Conservation (phyloP, 2,888 invertebrate species). For the Ichneumoninae sp. region DNA sequence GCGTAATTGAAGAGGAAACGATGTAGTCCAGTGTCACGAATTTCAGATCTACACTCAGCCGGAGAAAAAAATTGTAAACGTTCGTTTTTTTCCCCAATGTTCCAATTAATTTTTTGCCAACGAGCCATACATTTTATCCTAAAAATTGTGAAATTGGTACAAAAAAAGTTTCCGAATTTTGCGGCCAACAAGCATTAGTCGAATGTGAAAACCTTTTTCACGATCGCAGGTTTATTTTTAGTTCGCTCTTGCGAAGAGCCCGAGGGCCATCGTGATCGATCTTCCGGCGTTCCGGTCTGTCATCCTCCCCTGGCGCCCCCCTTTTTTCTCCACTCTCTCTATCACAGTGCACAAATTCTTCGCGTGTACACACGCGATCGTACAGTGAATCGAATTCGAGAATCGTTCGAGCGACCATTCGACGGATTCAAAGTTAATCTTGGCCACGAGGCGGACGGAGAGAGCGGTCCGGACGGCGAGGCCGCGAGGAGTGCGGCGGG, state of each 20-base stretch:
- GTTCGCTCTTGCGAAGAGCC: not conserved
- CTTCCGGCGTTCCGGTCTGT: slow-evolving; percentile 73
- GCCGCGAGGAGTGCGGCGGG: slow-evolving; percentile 56
- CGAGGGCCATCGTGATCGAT: slow-evolving; percentile 73
- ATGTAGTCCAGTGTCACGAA: slow-evolving; percentile 4
- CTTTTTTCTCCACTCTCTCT: slow-evolving; percentile 52
- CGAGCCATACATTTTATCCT: no score
- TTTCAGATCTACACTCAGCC: not conserved
- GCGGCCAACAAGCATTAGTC: no score
- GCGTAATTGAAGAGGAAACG: not conserved
- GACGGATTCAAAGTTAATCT: slow-evolving; percentile 79
- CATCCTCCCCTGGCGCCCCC: slow-evolving; percentile 20
- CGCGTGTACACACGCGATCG: slow-evolving; percentile 53
- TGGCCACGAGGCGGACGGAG: slow-evolving; percentile 71
- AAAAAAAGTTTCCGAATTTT: no score
- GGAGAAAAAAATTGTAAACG: no score
- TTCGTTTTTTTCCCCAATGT: not conserved
- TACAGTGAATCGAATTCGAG: slow-evolving; percentile 56
- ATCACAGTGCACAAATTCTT: slow-evolving; percentile 74
- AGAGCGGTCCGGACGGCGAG: slow-evolving; percentile 45
- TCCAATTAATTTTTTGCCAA: not conserved
- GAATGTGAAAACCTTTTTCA: not conserved
- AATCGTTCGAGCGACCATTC: slow-evolving; percentile 57
- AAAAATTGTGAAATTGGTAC: no score
- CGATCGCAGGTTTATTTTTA: slow-evolving; percentile 20